A percentile compares a stretch with the other conserved stretches of the same genome.
These are phyloP conservation scores for Ellobius talpinus DNA, from an alignment of 2,113 vertebrate species.

Conservation along the genomic window DNA sequence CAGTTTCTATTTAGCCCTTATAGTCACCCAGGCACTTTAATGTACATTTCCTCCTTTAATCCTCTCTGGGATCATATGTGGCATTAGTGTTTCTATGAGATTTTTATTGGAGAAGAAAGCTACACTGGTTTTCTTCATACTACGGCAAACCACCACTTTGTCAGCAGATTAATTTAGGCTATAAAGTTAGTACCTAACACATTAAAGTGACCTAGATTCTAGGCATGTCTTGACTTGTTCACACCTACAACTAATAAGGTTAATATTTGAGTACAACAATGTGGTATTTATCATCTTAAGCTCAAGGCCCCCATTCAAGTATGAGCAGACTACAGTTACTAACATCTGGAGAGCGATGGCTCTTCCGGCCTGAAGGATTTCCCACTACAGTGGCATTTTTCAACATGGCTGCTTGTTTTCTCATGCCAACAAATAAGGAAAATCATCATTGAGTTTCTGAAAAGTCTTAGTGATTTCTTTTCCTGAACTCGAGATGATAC, in stretches of 20 bases:
- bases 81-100: neutral
- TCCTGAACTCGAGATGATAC: neutral
- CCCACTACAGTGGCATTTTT: fast-evolving
- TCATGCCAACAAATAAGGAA: neutral
- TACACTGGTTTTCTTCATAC: neutral
- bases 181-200: neutral
- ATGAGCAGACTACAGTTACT: neutral
- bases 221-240: fast-evolving
- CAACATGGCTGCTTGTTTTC: fast-evolving
- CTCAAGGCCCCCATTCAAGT: fast-evolving
- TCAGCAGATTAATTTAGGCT: neutral
- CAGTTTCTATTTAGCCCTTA: conserved; percentile 9
- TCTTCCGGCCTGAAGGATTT: fast-evolving
- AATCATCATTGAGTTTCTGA: neutral
- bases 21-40: neutral
- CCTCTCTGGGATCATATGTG: neutral
- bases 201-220: neutral
- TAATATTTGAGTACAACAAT: neutral
- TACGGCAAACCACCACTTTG: neutral
- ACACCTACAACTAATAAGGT: fast-evolving
- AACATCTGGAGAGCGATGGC: neutral
- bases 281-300: neutral
- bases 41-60: conserved; percentile 27
- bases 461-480: neutral
- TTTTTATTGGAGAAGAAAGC: neutral